Evolutionary conservation across 2,888 invertebrate genomes (phyloP).

Genomic region (Oscheius sp.): DNA sequence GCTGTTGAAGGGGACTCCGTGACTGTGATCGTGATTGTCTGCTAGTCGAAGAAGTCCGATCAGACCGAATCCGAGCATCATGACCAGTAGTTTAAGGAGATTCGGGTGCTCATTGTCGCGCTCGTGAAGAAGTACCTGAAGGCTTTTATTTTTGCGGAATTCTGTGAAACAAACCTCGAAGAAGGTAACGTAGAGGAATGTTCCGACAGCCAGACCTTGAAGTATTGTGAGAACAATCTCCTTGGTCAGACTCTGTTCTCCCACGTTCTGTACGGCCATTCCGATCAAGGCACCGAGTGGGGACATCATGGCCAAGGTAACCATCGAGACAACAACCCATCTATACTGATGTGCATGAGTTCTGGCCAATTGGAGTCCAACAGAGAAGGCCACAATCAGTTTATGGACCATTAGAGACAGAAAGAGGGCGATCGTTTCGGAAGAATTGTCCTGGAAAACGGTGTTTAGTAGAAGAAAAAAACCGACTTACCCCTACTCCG

Average conservation of each 20-base stretch:
- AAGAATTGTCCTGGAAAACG: slow-evolving; percentile 33
- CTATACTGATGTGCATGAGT: slow-evolving; percentile 72
- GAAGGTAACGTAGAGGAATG: slow-evolving; percentile 92
- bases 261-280: slow-evolving; percentile 57
- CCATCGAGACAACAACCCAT: slow-evolving; percentile 66
- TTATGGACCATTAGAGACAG: slow-evolving; percentile 72
- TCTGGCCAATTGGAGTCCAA: slow-evolving; percentile 76
- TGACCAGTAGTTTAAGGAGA: slow-evolving; percentile 67
- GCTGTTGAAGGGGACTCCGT: not conserved
- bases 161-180: slow-evolving; percentile 85
- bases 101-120: slow-evolving; percentile 73
- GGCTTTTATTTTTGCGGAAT: not conserved
- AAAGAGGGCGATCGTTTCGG: slow-evolving; percentile 62
- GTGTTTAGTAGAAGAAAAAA: not conserved
- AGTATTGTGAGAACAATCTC: slow-evolving; percentile 73
- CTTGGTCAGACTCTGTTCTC: slow-evolving; percentile 45
- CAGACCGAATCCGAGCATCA: slow-evolving; percentile 68
- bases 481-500: slow-evolving; percentile 61
- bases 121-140: slow-evolving; percentile 76
- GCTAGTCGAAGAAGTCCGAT: slow-evolving; percentile 66
- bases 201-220: slow-evolving; percentile 91
- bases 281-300: slow-evolving; percentile 78
- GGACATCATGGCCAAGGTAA: slow-evolving; percentile 79
- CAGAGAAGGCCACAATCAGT: slow-evolving; percentile 78
- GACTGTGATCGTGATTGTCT: slow-evolving; percentile 24